Conservation (phyloP, 53 echinoderm and acorn worm genomes). For the Mesocentrotus franciscanus region DNA sequence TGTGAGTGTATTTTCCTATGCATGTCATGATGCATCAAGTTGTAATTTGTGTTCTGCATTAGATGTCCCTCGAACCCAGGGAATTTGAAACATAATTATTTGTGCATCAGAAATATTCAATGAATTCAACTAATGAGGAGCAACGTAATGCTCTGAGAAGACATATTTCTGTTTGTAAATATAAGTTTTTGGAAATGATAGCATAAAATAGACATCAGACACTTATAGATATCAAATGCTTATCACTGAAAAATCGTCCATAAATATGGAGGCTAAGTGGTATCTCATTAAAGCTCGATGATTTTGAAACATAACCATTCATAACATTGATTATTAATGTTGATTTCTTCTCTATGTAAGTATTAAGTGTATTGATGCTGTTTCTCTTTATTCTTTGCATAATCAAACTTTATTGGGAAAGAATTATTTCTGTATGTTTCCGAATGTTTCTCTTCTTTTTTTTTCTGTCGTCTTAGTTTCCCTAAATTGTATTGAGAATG, state of each 20-base stretch:
- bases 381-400: constrained; percentile 30
- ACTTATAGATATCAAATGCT: constrained; percentile 13
- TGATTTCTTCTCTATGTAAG: constrained; percentile 13
- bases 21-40: constrained; percentile 50
- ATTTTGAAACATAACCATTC: not conserved
- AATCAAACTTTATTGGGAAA: constrained; percentile 23
- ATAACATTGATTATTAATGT: not conserved
- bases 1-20: constrained; percentile 62
- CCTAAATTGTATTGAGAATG: constrained; percentile 52
- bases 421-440: not conserved
- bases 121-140: not conserved
- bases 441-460: constrained; percentile 28
- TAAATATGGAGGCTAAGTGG: not conserved
- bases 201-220: not conserved
- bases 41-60: constrained; percentile 7
- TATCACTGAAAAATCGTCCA: constrained; percentile 14
- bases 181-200: not conserved
- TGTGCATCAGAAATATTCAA: constrained; percentile 10
- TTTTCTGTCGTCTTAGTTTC: constrained; percentile 36
- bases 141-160: not conserved
- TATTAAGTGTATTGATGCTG: constrained; percentile 24
- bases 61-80: not conserved
- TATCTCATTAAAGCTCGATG: not conserved
- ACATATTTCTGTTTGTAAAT: constrained; percentile 45
- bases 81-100: not conserved